These are phyloP conservation scores for Xiphophorus couchianus DNA, from an alignment of 2,113 vertebrate species.

Conservation along the genomic window DNA sequence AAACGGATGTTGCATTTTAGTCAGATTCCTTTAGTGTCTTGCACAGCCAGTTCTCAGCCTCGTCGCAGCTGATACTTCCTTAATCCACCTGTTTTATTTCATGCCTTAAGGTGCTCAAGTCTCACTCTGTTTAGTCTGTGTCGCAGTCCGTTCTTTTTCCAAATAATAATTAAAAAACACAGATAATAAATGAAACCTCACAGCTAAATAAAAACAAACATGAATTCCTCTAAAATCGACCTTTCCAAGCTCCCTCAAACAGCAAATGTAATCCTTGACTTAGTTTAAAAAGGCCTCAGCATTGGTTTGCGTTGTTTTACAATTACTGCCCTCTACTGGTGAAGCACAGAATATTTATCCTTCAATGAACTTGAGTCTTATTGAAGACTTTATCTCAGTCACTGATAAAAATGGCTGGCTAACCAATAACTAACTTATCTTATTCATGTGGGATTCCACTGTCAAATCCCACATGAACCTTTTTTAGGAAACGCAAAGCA, in stretches of 20 bases:
- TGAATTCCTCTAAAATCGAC: slow-evolving; percentile 29
- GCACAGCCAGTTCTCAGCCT: background rate
- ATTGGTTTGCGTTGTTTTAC: slow-evolving; percentile 51
- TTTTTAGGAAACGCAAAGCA: too few species aligned
- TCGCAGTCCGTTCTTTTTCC: background rate
- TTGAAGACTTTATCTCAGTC: slow-evolving; percentile 2
- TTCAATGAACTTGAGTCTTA: background rate
- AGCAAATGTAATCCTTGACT: slow-evolving; percentile 48
- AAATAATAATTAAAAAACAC: background rate
- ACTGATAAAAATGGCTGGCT: too few species aligned
- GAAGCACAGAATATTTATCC: slow-evolving; percentile 10
- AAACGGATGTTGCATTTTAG: background rate
- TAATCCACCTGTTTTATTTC: background rate
- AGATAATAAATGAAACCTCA: background rate
- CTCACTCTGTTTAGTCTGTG: background rate
- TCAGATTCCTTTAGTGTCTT: background rate
- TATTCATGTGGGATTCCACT: too few species aligned
- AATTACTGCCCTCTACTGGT: slow-evolving; percentile 80
- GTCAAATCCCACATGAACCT: too few species aligned
- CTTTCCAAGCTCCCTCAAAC: slow-evolving; percentile 32
- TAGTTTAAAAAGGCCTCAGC: slow-evolving; percentile 24
- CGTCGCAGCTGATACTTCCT: background rate
- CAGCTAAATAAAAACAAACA: background rate
- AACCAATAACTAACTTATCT: too few species aligned
- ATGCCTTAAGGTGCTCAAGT: background rate